Conservation (phyloP, 1,140 invertebrate species). For the Dufourea novaeangliae region DNA sequence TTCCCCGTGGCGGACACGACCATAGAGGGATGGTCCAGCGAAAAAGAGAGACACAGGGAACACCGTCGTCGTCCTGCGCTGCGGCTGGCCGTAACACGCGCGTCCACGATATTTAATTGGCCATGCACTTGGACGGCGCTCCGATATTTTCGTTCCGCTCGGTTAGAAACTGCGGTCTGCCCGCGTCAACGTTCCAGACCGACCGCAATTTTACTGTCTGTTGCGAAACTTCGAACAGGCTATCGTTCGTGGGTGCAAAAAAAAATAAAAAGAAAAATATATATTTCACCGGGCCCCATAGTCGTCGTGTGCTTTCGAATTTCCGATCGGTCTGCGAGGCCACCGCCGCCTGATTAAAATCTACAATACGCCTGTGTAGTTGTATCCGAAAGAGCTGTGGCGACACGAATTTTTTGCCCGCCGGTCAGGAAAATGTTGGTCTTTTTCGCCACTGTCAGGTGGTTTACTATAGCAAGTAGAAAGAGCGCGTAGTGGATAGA, state of each 20-base stretch:
- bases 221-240: slow-evolving; percentile 31
- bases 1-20: neutral
- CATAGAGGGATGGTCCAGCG: neutral
- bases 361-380: neutral
- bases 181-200: slow-evolving; percentile 52
- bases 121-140: slow-evolving; percentile 42
- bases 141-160: slow-evolving; percentile 63
- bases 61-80: slow-evolving; percentile 6
- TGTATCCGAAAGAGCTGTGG: neutral
- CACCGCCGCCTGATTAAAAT: neutral
- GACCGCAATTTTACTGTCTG: slow-evolving; percentile 59
- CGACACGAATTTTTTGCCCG: neutral
- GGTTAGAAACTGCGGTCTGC: slow-evolving; percentile 58
- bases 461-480: neutral
- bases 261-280: slow-evolving; percentile 30
- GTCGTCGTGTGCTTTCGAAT: neutral
- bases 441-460: neutral
- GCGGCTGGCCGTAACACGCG: slow-evolving; percentile 3
- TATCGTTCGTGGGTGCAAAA: neutral
- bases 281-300: neutral
- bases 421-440: too few species aligned
- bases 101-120: slow-evolving; percentile 59
- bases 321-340: neutral
- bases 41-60: slow-evolving; percentile 19
- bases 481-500: neutral